These are phyloP conservation scores for Drosophila littoralis DNA, from an alignment of 1,140 invertebrate genomes.

Conservation along the genomic window DNA sequence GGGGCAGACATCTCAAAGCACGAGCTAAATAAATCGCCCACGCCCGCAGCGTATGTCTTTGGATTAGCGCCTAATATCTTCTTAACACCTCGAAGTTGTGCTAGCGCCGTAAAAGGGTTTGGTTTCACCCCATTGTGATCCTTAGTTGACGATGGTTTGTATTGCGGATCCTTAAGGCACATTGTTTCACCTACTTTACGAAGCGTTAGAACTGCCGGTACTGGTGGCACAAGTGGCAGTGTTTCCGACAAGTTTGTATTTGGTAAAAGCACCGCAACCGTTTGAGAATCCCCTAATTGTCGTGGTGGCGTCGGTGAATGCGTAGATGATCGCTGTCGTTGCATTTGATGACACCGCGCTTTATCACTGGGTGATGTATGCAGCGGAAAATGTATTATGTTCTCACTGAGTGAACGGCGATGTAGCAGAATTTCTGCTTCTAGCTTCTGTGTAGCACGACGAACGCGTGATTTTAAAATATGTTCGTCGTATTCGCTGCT, in stretches of 20 bases:
- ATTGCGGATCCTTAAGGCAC: conserved; percentile 91
- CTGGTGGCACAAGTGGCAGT: conserved; percentile 68
- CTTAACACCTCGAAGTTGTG: conserved; percentile 89
- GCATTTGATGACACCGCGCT: conserved; percentile 88
- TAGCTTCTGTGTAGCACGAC: conserved; percentile 84
- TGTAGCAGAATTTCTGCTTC: conserved; percentile 83
- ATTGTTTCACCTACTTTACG: conserved; percentile 90
- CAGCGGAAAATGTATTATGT: conserved; percentile 86
- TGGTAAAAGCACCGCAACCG: conserved; percentile 19
- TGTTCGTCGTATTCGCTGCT: conserved; percentile 66
- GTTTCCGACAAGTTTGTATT: conserved; percentile 47
- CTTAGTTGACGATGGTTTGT: conserved; percentile 87
- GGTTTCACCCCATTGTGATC: conserved; percentile 82
- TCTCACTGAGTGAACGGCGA: conserved; percentile 89
- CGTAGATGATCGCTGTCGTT: conserved; percentile 76
- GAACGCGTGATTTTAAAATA: conserved; percentile 66
- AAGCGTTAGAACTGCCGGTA: conserved; percentile 85
- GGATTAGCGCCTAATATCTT: conserved; percentile 89
- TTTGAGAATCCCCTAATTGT: conserved; percentile 35
- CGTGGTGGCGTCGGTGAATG: conserved; percentile 76
- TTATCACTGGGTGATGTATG: conserved; percentile 89
- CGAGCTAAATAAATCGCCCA: conserved; percentile 88
- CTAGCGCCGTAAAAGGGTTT: conserved; percentile 90
- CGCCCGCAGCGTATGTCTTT: conserved; percentile 84
- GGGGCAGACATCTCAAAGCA: conserved; percentile 90